phyloP scores from a whole-genome alignment of 1,140 invertebrate genomes.

The Lordiphosa collinella region DNA sequence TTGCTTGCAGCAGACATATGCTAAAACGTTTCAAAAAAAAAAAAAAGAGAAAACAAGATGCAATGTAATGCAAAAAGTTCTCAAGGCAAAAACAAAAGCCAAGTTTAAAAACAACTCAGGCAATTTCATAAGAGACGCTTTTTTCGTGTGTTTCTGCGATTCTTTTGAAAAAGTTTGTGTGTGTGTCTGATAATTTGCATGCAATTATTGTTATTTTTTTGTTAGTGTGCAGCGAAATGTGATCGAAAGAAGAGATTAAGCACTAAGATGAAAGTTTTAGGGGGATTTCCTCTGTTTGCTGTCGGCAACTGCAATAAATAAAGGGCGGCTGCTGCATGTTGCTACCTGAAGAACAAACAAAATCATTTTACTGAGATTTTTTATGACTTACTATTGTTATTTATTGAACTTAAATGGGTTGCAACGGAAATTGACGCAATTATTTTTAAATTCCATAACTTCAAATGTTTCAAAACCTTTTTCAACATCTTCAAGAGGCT shows the following conservation, averaged over 20 bases:
- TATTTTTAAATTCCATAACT: too few species aligned
- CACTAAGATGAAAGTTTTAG: not conserved
- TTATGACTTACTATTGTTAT: too few species aligned
- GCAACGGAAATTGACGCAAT: too few species aligned
- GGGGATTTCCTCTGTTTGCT: too few species aligned
- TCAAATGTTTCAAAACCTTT: too few species aligned
- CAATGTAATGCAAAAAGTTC: conserved; percentile 60
- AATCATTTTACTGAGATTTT: too few species aligned
- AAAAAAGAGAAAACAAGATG: conserved; percentile 35
- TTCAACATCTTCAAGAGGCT: too few species aligned
- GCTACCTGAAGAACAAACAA: not conserved
- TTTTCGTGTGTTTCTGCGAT: conserved; percentile 22
- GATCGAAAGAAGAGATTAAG: not conserved
- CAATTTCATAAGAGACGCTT: conserved; percentile 49
- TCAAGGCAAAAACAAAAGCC: conserved; percentile 35
- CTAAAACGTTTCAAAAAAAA: conserved; percentile 39
- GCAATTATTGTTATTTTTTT: conserved; percentile 42
- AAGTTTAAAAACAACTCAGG: conserved; percentile 36
- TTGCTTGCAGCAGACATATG: conserved; percentile 50
- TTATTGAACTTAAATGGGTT: too few species aligned
- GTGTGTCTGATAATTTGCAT: conserved; percentile 37
- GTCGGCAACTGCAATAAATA: too few species aligned
- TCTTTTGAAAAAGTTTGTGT: conserved; percentile 18
- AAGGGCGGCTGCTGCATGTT: conserved; percentile 11
- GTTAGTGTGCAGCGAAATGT: conserved; percentile 12